Evolutionary conservation across 2,888 invertebrate genomes (phyloP), one percentile per base, ranked within the genome.

Genomic region (Pocota personata): DNA sequence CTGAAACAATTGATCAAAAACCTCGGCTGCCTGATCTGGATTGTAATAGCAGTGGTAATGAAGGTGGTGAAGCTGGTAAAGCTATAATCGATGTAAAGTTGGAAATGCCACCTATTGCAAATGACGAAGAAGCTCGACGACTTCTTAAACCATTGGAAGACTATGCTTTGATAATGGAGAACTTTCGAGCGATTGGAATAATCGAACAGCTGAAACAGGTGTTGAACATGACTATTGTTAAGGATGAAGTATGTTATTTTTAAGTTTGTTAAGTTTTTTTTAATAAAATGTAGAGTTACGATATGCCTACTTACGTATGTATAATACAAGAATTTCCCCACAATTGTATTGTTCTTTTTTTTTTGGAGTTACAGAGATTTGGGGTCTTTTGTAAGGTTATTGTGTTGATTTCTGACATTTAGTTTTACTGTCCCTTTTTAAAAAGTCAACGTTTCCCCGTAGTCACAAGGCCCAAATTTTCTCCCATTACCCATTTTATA

Each of bases 101-200:
- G 10, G 46, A 24, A 4, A 12, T 24, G 27, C 12, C 46, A n/a
- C 67, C 57, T 6, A 58, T 57, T 12, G 21, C 14, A 5, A 90
- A 73, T 79, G 91, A 90, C 75, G 87, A 83, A 24, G 90, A 92
- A 77, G 92, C 90, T 0, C 80, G 90, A 30, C 89, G 89, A n/a
- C 75, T 90, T 37, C 88, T 92, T 0, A 90, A 90, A 40, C 92
- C 92, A 0, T 75, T 92, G n/a, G 92, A 92, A 55, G 92, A 92
- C 4, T 92, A 91, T 46, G 91, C 90, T 0, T 87, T 92, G 69
- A 79, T 91, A 19, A 89, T 89, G 72, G 91, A 91, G 57, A 91
- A 92, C 71, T 91, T 90, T 87, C 90, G 92, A 16, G 91, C 90
- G 32, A 92, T 92, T 48, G 92, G 91, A 2, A 79, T 92, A 32